Base-by-base conservation (phyloP, 2,888 invertebrate species). In the Polietes domitor region DNA sequence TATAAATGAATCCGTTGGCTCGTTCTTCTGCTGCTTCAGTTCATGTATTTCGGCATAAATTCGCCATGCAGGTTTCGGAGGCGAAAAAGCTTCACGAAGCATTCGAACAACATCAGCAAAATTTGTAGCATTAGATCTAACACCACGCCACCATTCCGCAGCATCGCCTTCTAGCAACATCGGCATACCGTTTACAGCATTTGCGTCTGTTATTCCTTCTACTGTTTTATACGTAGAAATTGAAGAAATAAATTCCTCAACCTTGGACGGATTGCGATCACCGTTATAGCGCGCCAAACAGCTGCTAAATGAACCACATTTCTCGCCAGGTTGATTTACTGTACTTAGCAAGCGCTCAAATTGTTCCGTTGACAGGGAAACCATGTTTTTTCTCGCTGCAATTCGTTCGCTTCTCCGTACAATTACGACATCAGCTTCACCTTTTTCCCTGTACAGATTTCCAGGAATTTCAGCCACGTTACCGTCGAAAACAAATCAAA, bases 11-110 rank as follows among this genome's bases (percentile, higher is more conserved):
- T 86, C 84, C 19, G 71, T 85, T 32, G 83, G 71, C 47, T 85
- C 85, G 9, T 81, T 83, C 21, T 70, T 73, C 61, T 83, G 80
- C 24, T 87, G 85, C 53, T 80, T 86, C 1, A 15, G 19, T 5
- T 86, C 78, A 12, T 80, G 76, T 55, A 86, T 80, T 70, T 86
- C 86, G 4, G 43, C 63, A 72, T 85, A 85, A 19, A 87, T 71
- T 9, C 83, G 68, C 82, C 84, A 85, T 41, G 82, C 78, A 21
- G 85, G 82, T 73, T 84, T 79, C 10, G 82, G 78, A 15, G 85
- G 82, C 19, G 85, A 78, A 80, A 86, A 86, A n/a, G 81, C 72
- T 47, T 78, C 65, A 7, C 86, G 75, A 15, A 86, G n/a, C 43
- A 82, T 72, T 15, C 28, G 47, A n/a, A 86, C 43, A 10, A 83